These are phyloP conservation scores for Petroica traversi DNA, from an alignment of 2,113 vertebrate genomes.

Conservation along the genomic window DNA sequence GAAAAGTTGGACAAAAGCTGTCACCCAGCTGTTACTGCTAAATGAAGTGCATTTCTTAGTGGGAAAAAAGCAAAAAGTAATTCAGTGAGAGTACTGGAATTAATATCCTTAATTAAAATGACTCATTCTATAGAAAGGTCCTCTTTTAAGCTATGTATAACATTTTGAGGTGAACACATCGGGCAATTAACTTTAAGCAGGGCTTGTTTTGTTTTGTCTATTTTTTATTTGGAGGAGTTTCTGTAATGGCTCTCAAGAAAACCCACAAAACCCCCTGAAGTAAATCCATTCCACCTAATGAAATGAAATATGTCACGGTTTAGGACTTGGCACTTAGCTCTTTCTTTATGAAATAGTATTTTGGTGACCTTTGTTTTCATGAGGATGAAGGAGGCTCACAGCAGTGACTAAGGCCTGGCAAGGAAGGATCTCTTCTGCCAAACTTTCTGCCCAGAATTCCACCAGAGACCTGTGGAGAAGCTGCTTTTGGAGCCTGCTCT, in stretches of 20 bases:
- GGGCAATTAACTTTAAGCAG: background rate
- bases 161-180: background rate
- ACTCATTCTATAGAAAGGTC: background rate
- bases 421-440: background rate
- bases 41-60: background rate
- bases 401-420: background rate
- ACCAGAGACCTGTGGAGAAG: background rate
- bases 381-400: background rate
- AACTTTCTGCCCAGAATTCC: background rate
- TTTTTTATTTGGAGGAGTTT: background rate
- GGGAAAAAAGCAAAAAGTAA: background rate
- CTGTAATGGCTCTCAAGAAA: background rate
- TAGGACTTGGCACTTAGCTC: background rate
- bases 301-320: background rate
- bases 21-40: background rate
- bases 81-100: background rate
- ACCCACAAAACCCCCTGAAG: background rate
- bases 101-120: background rate
- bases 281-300: background rate
- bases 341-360: background rate
- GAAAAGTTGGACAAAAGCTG: background rate
- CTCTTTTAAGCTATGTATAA: background rate
- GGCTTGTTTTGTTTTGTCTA: background rate
- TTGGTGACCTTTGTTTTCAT: background rate
- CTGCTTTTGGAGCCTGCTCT: background rate